These are phyloP conservation scores for Acomys russatus DNA, from an alignment of 2,797 vertebrate species.

Conservation along the genomic window DNA sequence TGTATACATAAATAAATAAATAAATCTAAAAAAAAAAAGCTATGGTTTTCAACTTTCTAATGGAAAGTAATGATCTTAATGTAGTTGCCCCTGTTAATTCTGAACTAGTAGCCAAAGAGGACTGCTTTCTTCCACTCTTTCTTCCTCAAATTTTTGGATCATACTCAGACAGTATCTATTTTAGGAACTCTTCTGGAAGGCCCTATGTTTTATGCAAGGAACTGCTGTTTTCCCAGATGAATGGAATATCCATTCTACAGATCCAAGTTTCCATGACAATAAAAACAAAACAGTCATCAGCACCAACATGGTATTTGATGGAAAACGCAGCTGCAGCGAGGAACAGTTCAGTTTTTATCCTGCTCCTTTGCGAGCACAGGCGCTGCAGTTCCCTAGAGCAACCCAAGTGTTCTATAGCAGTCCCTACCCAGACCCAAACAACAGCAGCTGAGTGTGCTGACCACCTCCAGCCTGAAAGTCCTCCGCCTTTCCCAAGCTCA, in stretches of 20 bases:
- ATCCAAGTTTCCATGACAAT: constrained; percentile 92
- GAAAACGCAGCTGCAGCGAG: constrained; percentile 90
- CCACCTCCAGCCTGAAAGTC: constrained; percentile 62
- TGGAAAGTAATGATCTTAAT: constrained; percentile 67
- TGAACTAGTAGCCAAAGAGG: constrained; percentile 71
- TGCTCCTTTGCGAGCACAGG: constrained; percentile 81
- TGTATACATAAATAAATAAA: too few relatives aligned
- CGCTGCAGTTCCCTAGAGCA: constrained; percentile 85
- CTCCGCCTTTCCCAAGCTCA: constrained; percentile 31
- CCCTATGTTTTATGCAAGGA: constrained; percentile 89
- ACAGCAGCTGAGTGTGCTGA: constrained; percentile 77
- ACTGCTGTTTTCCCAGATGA: constrained; percentile 90
- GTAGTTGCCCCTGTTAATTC: constrained; percentile 73
- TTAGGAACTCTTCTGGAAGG: constrained; percentile 88
- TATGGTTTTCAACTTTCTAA: constrained; percentile 55
- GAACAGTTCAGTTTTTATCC: constrained; percentile 86
- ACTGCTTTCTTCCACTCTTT: constrained; percentile 82
- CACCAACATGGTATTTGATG: constrained; percentile 88
- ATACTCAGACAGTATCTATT: constrained; percentile 88
- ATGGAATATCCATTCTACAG: constrained; percentile 90
- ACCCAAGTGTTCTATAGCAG: constrained; percentile 85
- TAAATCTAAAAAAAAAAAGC: too few relatives aligned
- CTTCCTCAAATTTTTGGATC: constrained; percentile 82
- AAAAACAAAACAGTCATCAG: constrained; percentile 91
- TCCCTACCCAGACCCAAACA: constrained; percentile 75